Evolutionary conservation across 2,113 vertebrate genomes (phyloP), one percentile per base, ranked within the genome.

Genomic region (Paraplagusia blochii): DNA sequence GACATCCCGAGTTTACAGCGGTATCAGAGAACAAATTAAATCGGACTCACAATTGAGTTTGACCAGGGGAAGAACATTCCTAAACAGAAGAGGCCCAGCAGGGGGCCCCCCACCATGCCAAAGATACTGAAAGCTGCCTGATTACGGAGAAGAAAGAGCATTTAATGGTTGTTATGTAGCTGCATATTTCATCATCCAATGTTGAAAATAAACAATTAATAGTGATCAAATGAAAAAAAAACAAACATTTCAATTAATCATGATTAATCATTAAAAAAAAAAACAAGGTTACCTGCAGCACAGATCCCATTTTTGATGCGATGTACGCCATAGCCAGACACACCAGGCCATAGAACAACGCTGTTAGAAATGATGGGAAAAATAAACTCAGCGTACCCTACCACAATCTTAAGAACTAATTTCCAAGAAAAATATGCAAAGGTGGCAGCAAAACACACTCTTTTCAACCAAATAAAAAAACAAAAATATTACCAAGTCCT

Each of bases 121-220:
- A 99, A 99, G 84, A 99, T 98, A 85, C 95, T 99, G 76, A 99
- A 85, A 48, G 96, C 95, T 0, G 94, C 96, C 96, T 99, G 82
- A 58, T 58, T 43, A 5, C 14, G 58, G 9, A 72, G 1, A 48
- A 8, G 8, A 54, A 7, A 10, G 1, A 48, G 18, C 1, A 46
- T 29, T 38, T 8, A 49, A 9, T 5, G 11, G 22, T 9, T 8
- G 0, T 18, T 29, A 9, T 44, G 38, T 10, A 50, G 38, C 40
- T 44, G 15, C 29, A 22, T 1, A 1, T 9, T 33, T 33, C 3
- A 29, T 4, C 6, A n/a, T n/a, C n/a, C n/a, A n/a, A n/a, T n/a
- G n/a, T n/a, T n/a, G n/a, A n/a, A n/a, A n/a, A n/a, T n/a, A n/a
- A n/a, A n/a, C n/a, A n/a, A 29, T 29, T 29, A 29, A 29, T 29